Evolutionary conservation across 2,113 vertebrate species (phyloP), one percentile per base, ranked within the genome.

Genomic region (Lampris incognitus): DNA sequence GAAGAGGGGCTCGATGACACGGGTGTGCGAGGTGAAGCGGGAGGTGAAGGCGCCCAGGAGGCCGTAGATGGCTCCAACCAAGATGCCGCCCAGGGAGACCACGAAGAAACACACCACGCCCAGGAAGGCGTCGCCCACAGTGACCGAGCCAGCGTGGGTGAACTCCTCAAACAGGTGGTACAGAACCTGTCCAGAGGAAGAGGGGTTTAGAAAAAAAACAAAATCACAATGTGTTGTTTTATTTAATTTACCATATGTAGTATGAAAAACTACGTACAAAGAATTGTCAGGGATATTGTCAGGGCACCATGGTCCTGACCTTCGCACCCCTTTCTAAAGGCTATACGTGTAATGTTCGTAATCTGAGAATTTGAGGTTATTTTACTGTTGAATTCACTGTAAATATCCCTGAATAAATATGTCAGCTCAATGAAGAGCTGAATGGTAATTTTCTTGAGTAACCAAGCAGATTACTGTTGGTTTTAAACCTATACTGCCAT

Each of bases 1-100:
- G 77, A 99, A 98, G 69, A 99, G 96, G 0, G 98, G 98, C 93
- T 99, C 98, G 78, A 99, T 99, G 94, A 99, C 98, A 0, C 98
- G 96, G 37, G 97, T 96, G 91, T 96, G 97, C 1, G 96, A 93
- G 6, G 98, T 98, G 93, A 98, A 98, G 66, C 97, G 95, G 9
- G 97, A 99, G 0, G 98, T 99, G 89, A 98, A 96, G 86, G 97
- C 98, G 0, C 95, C 95, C 41, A 98, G 89, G 69, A 98, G 2
- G 57, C 98, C 98, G 1, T 97, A 99, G 70, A 97, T 89, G 66
- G 95, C 90, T 0, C 98, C 97, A 52, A 97, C 95, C 78, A 97
- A 60, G 87, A 99, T 74, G 1, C 98, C 98, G 0, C 98, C 98
- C 55, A 98, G 80, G 0, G 96, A 92, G 44, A 99, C 98, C 86